phyloP scores from a whole-genome alignment of 1,140 invertebrate genomes.

The Hetaerina americana region DNA sequence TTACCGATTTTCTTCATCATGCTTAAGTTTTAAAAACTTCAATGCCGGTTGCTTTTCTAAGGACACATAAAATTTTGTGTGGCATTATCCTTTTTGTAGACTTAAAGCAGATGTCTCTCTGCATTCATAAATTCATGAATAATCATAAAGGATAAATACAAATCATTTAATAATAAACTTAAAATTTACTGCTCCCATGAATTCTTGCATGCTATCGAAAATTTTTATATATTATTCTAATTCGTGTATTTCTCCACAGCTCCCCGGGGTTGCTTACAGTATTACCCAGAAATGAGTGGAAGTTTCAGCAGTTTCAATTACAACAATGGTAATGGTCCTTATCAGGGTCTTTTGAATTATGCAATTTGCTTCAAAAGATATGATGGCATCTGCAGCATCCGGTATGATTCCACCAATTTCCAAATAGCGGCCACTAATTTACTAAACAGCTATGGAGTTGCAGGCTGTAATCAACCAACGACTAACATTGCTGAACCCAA shows the following conservation, averaged over 20 bases:
- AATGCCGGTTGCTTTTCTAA: no score
- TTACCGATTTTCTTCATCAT: no score
- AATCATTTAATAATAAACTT: no score
- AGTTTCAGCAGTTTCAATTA: slow-evolving; percentile 47
- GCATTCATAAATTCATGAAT: no score
- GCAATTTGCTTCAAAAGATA: slow-evolving; percentile 31
- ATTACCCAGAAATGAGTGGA: slow-evolving; percentile 40
- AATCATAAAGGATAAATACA: no score
- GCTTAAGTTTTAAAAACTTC: no score
- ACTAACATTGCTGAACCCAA: neutral
- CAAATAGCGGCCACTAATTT: neutral
- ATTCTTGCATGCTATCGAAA: no score
- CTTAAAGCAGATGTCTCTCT: no score
- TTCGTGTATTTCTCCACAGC: slow-evolving; percentile 31
- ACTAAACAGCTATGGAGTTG: neutral
- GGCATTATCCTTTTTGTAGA: no score
- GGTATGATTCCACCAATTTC: neutral
- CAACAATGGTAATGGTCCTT: slow-evolving; percentile 30
- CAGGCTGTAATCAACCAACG: neutral
- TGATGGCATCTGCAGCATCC: slow-evolving; percentile 8
- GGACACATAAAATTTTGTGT: no score
- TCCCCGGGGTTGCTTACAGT: slow-evolving; percentile 48
- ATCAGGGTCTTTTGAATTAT: slow-evolving; percentile 29
- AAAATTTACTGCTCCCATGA: no score
- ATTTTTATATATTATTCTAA: no score